Evolutionary conservation across 2,888 invertebrate genomes (phyloP), one percentile per base, ranked within the genome.

Genomic region (Campoplex nolae): DNA sequence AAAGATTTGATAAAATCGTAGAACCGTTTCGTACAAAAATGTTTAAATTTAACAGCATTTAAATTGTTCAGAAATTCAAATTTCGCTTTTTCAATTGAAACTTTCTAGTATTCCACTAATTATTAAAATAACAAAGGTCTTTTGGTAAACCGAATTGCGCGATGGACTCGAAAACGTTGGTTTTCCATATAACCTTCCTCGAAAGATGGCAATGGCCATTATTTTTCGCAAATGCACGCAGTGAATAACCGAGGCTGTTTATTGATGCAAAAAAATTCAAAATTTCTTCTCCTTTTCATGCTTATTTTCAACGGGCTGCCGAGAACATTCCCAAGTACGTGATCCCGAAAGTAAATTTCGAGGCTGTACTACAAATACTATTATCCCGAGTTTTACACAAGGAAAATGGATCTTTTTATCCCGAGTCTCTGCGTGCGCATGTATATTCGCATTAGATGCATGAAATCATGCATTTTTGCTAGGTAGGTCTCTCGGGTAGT

Each of bases 281-380:
- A 28, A 62, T 16, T 32, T 32, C 6, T 32, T 28, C 13, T 2
- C 6, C 3, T 62, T 62, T 62, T 32, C 28, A 32, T 62, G 3
- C 4, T 62, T 3, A 32, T 62, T 32, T 32, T 62, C 28, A 13
- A 62, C 68, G 42, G 65, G 45, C 75, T 77, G 62, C 45, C 18
- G 81, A 80, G 78, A 62, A 82, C 75, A 85, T 81, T 73, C 51
- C 78, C 88, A 83, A 87, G 38, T 84, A 83, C 85, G 84, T 80
- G 83, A 86, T 83, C 74, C 42, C 23, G 76, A 54, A 86, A 85
- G 81, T 85, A 70, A 83, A 84, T 86, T 84, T 73, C 42, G 58
- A 70, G 58, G 38, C 73, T 83, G 70, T 23, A 71, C 28, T 65
- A 23, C 62, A 38, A 79, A 83, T 70, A 75, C 71, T 28, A 32